Percentiles rank a stretch among this genome's conserved stretches.
These are phyloP conservation scores for Sarotherodon lohbergeri DNA, from an alignment of 2,113 vertebrate species.

Conservation along the genomic window DNA sequence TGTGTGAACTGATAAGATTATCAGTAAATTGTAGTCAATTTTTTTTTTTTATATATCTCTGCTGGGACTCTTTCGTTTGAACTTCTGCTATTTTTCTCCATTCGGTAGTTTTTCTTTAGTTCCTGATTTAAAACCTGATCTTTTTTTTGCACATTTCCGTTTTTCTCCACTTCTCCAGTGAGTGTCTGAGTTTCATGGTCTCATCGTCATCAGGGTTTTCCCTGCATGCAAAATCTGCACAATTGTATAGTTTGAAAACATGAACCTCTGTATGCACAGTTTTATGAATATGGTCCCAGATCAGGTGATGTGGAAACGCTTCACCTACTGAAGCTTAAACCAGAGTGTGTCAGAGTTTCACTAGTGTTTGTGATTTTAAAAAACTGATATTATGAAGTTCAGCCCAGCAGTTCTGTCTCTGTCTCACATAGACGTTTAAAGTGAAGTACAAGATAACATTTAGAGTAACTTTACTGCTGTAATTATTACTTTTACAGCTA, in stretches of 20 bases:
- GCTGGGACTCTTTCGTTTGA: background rate
- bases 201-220: background rate
- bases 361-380: background rate
- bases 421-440: background rate
- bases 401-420: background rate
- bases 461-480: background rate
- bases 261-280: background rate
- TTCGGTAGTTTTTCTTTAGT: background rate
- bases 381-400: background rate
- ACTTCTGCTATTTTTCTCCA: background rate
- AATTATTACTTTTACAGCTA: background rate
- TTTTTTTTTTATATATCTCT: background rate
- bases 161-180: background rate
- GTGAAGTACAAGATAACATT: background rate
- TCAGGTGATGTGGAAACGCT: background rate
- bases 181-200: background rate
- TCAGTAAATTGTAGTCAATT: background rate
- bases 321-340: background rate
- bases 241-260: background rate
- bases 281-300: background rate
- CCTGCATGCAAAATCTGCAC: background rate
- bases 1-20: background rate
- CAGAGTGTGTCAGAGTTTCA: background rate
- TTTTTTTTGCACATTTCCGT: background rate
- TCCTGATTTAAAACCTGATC: background rate